Evolutionary conservation across 2,113 vertebrate species (phyloP).

Genomic region (Coregonus clupeaformis): DNA sequence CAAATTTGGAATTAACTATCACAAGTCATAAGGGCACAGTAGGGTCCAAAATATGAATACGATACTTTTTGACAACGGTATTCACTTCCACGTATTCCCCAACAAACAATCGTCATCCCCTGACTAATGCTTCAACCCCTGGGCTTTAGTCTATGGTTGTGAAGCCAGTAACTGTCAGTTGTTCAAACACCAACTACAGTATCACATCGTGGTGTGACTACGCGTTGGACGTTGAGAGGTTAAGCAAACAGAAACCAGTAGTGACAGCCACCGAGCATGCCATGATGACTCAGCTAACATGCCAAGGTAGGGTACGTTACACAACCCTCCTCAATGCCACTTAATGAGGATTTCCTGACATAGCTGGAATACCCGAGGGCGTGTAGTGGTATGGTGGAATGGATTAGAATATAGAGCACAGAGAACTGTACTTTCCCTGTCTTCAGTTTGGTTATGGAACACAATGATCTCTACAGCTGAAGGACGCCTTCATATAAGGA

Average conservation of each 20-base stretch:
- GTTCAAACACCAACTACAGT: slow-evolving; percentile 24
- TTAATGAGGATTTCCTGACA: too few species aligned
- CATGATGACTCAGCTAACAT: slow-evolving; percentile 12
- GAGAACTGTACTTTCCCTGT: too few species aligned
- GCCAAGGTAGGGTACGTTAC: not conserved
- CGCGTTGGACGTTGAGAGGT: not conserved
- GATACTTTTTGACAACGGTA: too few species aligned
- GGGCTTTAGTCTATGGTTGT: not conserved
- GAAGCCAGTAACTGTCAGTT: slow-evolving; percentile 5
- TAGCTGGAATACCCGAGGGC: not conserved
- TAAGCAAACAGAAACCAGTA: slow-evolving; percentile 28
- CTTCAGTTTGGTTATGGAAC: not conserved
- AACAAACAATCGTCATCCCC: not conserved
- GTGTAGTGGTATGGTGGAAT: not conserved
- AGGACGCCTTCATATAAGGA: too few species aligned
- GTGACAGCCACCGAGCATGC: not conserved
- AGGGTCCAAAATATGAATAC: too few species aligned
- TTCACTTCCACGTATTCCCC: not conserved
- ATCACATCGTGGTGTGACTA: slow-evolving; percentile 11
- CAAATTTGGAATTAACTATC: too few species aligned
- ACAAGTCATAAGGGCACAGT: too few species aligned
- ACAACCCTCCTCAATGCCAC: not conserved
- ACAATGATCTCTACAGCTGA: not conserved
- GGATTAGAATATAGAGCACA: too few species aligned
- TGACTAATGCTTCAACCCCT: slow-evolving; percentile 5